Evolutionary conservation across 2,797 vertebrate species (phyloP), one percentile per base, ranked within the genome.

Genomic region (Neosilurus mollespiculum): DNA sequence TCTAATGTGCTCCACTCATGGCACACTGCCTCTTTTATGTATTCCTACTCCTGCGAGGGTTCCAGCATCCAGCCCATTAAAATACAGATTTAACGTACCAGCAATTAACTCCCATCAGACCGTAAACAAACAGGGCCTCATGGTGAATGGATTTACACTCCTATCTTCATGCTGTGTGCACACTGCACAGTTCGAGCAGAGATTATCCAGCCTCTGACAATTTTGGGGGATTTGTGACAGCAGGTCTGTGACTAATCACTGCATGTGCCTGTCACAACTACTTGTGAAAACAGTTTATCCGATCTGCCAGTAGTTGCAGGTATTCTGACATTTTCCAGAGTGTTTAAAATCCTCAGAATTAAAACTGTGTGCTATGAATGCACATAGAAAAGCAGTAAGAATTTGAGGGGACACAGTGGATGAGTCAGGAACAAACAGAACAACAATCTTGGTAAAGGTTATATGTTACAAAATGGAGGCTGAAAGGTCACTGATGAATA

Each of bases 91-190:
- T 26, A 51, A 84, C 51, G 59, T 26, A 56, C 34, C 78, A 54
- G 83, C 86, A 85, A 87, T 87, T 87, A 86, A 81, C 84, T 87
- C 61, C 26, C 78, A 78, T 86, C 72, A 78, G 72, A 78, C 71
- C 34, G 61, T 77, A 80, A 70, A 80, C 81, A 83, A 81, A 72
- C 81, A 16, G 54, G 30, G 24, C 49, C 61, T 81, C 61, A 26
- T 51, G 14, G 56, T 30, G 30, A 9, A 58, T 56, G 51, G 54
- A 70, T 51, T 62, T 67, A 34, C 78, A 49, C 11, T 30, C 30
- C 75, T 37, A 15, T 73, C 78, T 83, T 80, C 56, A 79, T 51
- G 71, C 75, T 62, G 73, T 65, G 24, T 24, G 14, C 43, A 79
- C 77, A 65, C 43, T 26, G 26, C n/a, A 43, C 43, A 65, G 53